Evolutionary conservation across 2,797 vertebrate genomes (phyloP).

Genomic region (Arctocebus calabarensis): DNA sequence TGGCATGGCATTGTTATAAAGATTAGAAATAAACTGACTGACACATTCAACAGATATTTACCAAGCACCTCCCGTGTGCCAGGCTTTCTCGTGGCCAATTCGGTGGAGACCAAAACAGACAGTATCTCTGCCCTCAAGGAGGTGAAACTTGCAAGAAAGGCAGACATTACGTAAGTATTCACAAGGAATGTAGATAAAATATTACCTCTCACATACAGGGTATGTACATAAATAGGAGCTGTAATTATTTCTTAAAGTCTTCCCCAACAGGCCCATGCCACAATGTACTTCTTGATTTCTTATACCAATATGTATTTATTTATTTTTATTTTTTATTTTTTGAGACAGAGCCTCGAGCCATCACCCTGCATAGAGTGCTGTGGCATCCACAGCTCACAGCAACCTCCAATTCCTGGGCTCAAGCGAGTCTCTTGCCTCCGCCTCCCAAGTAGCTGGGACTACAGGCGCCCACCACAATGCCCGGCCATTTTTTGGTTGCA

Average conservation of each 20-base stretch:
- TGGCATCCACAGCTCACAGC: no score
- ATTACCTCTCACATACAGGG: background rate
- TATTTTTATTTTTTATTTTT: no score
- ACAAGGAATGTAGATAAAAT: background rate
- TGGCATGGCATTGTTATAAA: background rate
- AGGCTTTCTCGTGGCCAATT: background rate
- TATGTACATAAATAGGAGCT: background rate
- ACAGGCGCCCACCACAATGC: no score
- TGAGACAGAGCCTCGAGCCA: no score
- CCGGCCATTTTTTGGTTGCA: no score
- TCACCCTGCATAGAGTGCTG: no score
- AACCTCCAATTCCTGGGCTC: no score
- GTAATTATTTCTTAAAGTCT: slow-evolving; percentile 9
- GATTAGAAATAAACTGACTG: background rate
- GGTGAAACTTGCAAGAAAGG: background rate
- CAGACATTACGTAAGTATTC: background rate
- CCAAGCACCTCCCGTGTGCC: background rate
- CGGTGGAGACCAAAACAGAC: background rate
- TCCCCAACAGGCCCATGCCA: background rate
- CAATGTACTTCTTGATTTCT: background rate
- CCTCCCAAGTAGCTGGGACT: no score
- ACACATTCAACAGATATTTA: background rate
- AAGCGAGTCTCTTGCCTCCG: no score
- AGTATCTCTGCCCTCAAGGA: background rate
- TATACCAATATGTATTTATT: background rate